Percentiles rank a stretch among this genome's conserved stretches.
These are phyloP conservation scores for Rousettus madagascariensis DNA, from an alignment of 2,797 vertebrate genomes.

Conservation along the genomic window DNA sequence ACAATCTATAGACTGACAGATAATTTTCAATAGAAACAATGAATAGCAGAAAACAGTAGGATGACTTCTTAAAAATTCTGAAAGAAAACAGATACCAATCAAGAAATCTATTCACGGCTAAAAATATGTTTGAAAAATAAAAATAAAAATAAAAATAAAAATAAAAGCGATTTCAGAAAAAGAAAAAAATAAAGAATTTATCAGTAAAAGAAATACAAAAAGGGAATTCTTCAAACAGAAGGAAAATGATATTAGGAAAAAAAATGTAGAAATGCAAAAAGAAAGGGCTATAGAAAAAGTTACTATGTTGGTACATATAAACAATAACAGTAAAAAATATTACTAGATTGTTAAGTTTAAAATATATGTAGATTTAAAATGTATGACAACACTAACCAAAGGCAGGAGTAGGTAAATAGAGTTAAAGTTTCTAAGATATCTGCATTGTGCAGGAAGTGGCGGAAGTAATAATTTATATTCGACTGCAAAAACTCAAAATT, in stretches of 20 bases:
- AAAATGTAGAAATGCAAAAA: background rate
- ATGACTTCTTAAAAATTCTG: background rate
- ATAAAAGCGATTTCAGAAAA: constrained; percentile 14
- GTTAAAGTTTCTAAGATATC: constrained; percentile 22
- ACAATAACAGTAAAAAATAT: background rate
- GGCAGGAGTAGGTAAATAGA: background rate
- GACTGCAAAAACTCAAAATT: background rate
- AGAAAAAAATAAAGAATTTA: background rate
- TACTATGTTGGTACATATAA: background rate
- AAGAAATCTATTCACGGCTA: background rate
- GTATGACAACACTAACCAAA: background rate
- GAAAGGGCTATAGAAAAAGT: background rate
- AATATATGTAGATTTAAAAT: background rate
- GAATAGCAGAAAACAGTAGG: background rate
- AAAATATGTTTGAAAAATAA: constrained; percentile 30
- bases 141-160: constrained; percentile 45
- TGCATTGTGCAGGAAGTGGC: background rate
- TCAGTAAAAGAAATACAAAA: constrained; percentile 38
- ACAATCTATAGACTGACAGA: background rate
- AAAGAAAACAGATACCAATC: background rate
- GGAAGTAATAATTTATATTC: constrained; percentile 13
- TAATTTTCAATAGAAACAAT: background rate
- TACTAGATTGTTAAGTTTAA: background rate
- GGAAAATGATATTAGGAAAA: background rate
- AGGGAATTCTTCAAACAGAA: background rate